Percentiles rank a stretch among this genome's conserved stretches.
Evolutionary conservation across 2,888 invertebrate genomes (phyloP).

Genomic region (Eulithis prunata): DNA sequence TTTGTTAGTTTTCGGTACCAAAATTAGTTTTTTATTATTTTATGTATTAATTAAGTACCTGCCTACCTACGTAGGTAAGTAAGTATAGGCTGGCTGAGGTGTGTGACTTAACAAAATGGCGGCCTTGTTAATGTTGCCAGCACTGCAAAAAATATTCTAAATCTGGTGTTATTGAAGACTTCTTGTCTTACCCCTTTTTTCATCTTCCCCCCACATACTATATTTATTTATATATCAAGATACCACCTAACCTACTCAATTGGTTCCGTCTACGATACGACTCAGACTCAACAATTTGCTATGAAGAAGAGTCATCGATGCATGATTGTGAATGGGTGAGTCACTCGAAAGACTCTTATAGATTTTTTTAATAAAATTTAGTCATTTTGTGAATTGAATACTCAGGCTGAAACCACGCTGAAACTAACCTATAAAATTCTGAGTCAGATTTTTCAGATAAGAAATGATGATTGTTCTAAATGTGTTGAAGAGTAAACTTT

Average conservation of each 20-base stretch:
- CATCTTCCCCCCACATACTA: too few relatives aligned
- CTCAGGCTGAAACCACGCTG: not conserved
- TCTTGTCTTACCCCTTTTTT: too few relatives aligned
- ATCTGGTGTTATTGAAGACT: too few relatives aligned
- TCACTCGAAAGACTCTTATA: constrained; percentile 18
- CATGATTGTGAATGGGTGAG: constrained; percentile 24
- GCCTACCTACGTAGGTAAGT: too few relatives aligned
- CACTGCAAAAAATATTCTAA: too few relatives aligned
- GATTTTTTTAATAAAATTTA: not conserved
- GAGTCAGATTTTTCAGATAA: constrained; percentile 24
- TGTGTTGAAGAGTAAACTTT: constrained; percentile 13
- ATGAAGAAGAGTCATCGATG: constrained; percentile 27
- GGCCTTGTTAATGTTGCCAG: too few relatives aligned
- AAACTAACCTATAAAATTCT: constrained; percentile 6
- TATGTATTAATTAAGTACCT: too few relatives aligned
- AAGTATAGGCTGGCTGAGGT: too few relatives aligned
- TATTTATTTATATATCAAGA: too few relatives aligned
- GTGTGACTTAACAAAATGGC: too few relatives aligned
- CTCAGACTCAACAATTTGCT: constrained; percentile 37
- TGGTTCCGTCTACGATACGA: constrained; percentile 19
- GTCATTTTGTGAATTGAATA: not conserved
- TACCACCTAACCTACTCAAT: not conserved
- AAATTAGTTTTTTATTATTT: too few relatives aligned
- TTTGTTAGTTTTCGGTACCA: too few relatives aligned
- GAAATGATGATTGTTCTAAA: constrained; percentile 23